Evolutionary conservation across 2,888 invertebrate genomes (phyloP).

Genomic region (Platycheirus rosarum): DNA sequence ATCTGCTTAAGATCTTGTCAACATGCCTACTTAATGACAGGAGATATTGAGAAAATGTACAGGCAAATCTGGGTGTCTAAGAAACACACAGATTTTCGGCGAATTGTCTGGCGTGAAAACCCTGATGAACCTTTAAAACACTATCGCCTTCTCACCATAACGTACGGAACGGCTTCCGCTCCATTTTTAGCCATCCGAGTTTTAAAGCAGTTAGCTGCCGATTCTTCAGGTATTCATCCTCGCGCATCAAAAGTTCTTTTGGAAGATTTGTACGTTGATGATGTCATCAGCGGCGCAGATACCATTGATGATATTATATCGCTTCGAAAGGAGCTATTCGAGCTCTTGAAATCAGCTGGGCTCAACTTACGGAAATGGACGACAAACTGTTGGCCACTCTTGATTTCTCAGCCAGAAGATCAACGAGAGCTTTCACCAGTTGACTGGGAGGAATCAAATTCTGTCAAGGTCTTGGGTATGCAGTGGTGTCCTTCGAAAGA

Average conservation of each 20-base stretch:
- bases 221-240: constrained; percentile 55
- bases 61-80: too few relatives aligned
- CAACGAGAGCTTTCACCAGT: too few relatives aligned
- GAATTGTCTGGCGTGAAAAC: too few relatives aligned
- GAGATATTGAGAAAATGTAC: constrained; percentile 68
- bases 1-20: constrained; percentile 9
- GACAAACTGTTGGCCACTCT: constrained; percentile 19
- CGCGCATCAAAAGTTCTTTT: constrained; percentile 45
- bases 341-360: too few relatives aligned
- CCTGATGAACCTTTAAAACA: too few relatives aligned
- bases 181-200: too few relatives aligned
- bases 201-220: too few relatives aligned
- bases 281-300: constrained; percentile 64
- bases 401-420: constrained; percentile 3
- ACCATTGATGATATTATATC: too few relatives aligned
- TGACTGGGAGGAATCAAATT: too few relatives aligned
- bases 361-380: too few relatives aligned
- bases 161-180: constrained; percentile 61
- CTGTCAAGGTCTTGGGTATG: constrained; percentile 47
- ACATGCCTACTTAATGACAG: constrained; percentile 45
- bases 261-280: constrained; percentile 75
- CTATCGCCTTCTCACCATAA: constrained; percentile 55
- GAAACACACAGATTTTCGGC: too few relatives aligned
- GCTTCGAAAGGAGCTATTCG: constrained; percentile 16
- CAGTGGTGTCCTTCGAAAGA: constrained; percentile 52